These are phyloP conservation scores for Tridacna gigas DNA, from an alignment of 2,888 invertebrate species.

Conservation along the genomic window DNA sequence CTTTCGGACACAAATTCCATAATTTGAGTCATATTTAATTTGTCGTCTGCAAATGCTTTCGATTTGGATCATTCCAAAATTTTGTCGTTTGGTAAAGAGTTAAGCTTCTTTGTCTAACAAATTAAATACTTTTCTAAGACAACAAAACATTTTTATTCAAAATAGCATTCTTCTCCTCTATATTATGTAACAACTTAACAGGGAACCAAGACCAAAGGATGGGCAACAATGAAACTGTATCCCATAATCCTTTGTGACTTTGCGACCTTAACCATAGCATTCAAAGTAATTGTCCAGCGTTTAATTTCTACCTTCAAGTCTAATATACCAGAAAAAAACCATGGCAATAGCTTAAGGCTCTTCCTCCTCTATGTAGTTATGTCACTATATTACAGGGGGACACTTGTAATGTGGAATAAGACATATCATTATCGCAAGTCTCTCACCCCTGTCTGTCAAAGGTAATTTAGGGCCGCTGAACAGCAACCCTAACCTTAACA, in stretches of 20 bases:
- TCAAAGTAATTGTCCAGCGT: constrained; percentile 25
- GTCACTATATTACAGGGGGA: constrained; percentile 19
- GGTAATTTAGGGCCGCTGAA: neutral
- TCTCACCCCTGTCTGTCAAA: constrained; percentile 10
- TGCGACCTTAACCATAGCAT: constrained; percentile 24
- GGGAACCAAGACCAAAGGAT: constrained; percentile 5
- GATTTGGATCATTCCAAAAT: too few relatives aligned
- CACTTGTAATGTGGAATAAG: constrained; percentile 4
- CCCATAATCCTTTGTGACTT: constrained; percentile 30
- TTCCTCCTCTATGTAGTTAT: constrained; percentile 8
- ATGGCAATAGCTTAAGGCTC: constrained; percentile 9
- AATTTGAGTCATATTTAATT: too few relatives aligned
- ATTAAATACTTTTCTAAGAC: too few relatives aligned
- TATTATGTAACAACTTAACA: constrained; percentile 8
- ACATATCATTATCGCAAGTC: constrained; percentile 2
- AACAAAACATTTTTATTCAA: neutral
- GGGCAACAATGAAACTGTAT: constrained; percentile 26
- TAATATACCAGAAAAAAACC: constrained; percentile 17
- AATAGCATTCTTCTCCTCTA: neutral
- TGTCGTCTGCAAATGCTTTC: too few relatives aligned
- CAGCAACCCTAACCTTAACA: neutral
- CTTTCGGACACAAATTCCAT: too few relatives aligned
- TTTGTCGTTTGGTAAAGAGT: too few relatives aligned
- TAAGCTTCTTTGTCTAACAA: too few relatives aligned
- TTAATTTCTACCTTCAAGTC: constrained; percentile 16